Conservation (phyloP, 1,140 invertebrate species). For the Papilio machaon region DNA sequence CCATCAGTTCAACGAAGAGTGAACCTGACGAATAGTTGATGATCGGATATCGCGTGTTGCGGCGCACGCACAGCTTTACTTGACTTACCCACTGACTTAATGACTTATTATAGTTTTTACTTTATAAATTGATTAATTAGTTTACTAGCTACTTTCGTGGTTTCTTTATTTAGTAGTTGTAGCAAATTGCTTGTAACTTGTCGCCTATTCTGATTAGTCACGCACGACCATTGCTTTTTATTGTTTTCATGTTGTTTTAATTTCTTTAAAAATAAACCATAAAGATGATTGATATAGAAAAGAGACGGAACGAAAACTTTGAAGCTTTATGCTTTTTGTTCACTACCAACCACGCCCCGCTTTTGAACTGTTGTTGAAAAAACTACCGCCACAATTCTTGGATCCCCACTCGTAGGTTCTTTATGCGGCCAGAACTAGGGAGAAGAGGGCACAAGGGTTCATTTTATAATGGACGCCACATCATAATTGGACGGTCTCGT, state of each 20-base stretch:
- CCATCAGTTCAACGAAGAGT: neutral
- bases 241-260: neutral
- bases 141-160: too few species aligned
- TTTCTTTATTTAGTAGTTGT: too few species aligned
- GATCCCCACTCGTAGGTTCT: conserved; percentile 44
- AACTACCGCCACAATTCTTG: conserved; percentile 47
- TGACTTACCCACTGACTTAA: conserved; percentile 2
- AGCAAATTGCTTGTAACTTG: too few species aligned
- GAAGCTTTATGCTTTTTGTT: conserved; percentile 59
- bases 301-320: conserved; percentile 55
- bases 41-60: conserved; percentile 6
- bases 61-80: neutral
- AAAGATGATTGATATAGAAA: conserved; percentile 49
- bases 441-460: conserved; percentile 43
- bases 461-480: conserved; percentile 45
- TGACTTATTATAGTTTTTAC: neutral
- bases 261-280: conserved; percentile 37
- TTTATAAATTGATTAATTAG: neutral
- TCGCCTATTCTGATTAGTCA: neutral
- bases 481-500: conserved; percentile 60
- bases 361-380: conserved; percentile 59
- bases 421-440: neutral
- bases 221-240: neutral
- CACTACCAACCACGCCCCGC: conserved; percentile 55
- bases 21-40: conserved; percentile 14